Conservation (phyloP, 2,797 vertebrate genomes). For the Lindbergichthys nudifrons region DNA sequence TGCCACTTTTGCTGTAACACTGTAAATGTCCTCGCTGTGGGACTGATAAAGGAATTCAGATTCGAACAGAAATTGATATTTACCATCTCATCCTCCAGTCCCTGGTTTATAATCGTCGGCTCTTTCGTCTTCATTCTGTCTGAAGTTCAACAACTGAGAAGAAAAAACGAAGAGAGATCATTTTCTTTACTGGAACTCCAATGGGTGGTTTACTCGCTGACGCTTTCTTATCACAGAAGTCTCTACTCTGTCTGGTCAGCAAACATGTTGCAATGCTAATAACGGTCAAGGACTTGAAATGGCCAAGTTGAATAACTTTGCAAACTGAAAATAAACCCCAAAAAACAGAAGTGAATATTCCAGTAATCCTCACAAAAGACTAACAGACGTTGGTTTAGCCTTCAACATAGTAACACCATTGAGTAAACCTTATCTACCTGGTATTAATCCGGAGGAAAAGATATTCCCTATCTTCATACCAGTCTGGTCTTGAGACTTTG, state of each 20-base stretch:
- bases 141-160: constrained; percentile 31
- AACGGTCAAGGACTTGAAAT: not conserved
- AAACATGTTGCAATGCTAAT: constrained; percentile 7
- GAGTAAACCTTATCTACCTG: not conserved
- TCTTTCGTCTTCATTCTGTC: constrained; percentile 89
- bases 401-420: not conserved
- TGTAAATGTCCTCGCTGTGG: no score
- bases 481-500: no score
- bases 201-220: not conserved
- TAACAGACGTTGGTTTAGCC: not conserved
- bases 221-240: not conserved
- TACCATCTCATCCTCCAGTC: constrained; percentile 95
- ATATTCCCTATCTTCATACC: no score
- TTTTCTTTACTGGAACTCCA: not conserved
- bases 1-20: no score
- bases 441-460: not conserved
- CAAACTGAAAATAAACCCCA: not conserved
- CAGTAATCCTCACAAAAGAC: not conserved
- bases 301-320: constrained; percentile 12
- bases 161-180: not conserved
- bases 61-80: constrained; percentile 5
- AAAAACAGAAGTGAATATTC: not conserved
- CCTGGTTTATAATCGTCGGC: constrained; percentile 88
- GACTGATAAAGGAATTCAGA: no score
- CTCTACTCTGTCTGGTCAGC: not conserved